These are phyloP conservation scores for Tylochromis polylepis DNA, from an alignment of 2,113 vertebrate genomes.

Conservation along the genomic window DNA sequence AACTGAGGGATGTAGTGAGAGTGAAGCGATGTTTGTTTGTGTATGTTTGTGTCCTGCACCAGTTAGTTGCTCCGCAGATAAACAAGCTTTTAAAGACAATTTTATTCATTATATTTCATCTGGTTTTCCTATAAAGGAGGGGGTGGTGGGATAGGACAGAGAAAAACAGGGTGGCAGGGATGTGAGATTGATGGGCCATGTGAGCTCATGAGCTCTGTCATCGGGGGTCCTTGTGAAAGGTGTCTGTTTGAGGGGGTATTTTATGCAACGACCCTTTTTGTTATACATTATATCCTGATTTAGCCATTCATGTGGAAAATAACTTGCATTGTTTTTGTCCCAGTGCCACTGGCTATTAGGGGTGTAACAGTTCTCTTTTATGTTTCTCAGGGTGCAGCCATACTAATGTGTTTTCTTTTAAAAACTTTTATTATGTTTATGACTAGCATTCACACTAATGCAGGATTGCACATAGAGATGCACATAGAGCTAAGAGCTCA, in stretches of 20 bases:
- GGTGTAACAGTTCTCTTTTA: neutral
- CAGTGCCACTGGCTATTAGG: neutral
- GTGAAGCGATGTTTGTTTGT: neutral
- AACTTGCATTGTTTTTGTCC: neutral
- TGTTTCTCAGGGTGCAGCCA: neutral
- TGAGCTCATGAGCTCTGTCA: neutral
- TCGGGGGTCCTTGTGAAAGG: constrained; percentile 1
- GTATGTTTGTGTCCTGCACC: constrained; percentile 17
- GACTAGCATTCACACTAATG: neutral
- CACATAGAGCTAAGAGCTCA: neutral
- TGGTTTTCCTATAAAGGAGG: neutral
- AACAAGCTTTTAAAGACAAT: constrained; percentile 12
- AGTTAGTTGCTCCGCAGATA: constrained; percentile 13
- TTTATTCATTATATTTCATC: neutral
- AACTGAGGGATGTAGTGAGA: neutral
- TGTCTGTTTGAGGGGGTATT: neutral
- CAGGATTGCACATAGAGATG: neutral
- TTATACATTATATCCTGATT: neutral
- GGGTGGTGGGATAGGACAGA: neutral
- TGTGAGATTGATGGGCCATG: constrained; percentile 39
- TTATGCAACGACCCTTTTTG: neutral
- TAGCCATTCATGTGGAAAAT: neutral
- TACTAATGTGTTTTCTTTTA: neutral
- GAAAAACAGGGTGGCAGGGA: neutral
- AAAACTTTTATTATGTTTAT: neutral